Percentiles rank a stretch among this genome's conserved stretches.
Evolutionary conservation across 1,140 invertebrate genomes (phyloP).

Genomic region (Zaprionus inermis): DNA sequence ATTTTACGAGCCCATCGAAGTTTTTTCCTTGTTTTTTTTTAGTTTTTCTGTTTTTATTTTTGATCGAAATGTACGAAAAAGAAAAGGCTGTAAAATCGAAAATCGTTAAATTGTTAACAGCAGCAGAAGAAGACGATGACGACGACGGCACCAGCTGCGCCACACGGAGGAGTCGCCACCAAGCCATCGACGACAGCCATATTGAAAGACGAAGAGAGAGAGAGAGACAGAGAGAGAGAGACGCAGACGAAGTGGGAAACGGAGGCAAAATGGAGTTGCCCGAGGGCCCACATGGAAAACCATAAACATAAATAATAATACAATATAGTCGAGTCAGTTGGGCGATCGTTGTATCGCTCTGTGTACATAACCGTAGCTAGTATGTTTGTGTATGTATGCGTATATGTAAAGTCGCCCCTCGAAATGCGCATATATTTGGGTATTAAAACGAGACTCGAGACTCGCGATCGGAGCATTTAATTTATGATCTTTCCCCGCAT

Average conservation of each 20-base stretch:
- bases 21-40: conserved; percentile 29
- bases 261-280: conserved; percentile 75
- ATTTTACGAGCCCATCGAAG: conserved; percentile 69
- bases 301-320: conserved; percentile 82
- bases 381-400: not conserved
- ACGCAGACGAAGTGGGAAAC: not conserved
- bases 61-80: conserved; percentile 40
- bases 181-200: conserved; percentile 73
- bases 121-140: conserved; percentile 1
- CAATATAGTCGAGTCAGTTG: conserved; percentile 53
- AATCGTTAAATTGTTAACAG: conserved; percentile 51
- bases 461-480: conserved; percentile 50
- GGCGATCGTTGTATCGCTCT: conserved; percentile 8
- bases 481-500: conserved; percentile 73
- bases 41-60: conserved; percentile 1
- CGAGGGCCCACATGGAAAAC: conserved; percentile 62
- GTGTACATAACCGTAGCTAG: conserved; percentile 10
- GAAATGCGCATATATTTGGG: conserved; percentile 40
- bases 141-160: conserved; percentile 62
- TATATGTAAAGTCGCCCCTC: conserved; percentile 1
- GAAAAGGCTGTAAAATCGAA: conserved; percentile 56
- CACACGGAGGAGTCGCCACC: conserved; percentile 22
- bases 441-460: conserved; percentile 38
- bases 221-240: not conserved
- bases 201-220: conserved; percentile 48